A percentile compares a stretch with the other conserved stretches of the same genome.
These are phyloP conservation scores for Corynorhinus townsendii DNA, from an alignment of 2,113 vertebrate species.

Conservation along the genomic window DNA sequence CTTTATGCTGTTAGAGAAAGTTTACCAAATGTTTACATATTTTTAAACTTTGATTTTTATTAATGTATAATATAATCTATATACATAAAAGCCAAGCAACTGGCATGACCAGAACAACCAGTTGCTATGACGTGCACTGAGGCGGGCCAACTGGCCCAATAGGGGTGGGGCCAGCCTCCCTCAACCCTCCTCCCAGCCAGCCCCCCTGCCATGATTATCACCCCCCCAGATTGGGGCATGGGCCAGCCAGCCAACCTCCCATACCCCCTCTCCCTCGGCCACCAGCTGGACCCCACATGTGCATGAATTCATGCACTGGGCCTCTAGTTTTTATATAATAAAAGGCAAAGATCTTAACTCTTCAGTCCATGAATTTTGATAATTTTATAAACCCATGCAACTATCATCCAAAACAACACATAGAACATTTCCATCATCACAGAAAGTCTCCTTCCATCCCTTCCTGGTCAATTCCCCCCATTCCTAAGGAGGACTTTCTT, in stretches of 20 bases:
- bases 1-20: background rate
- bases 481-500: background rate
- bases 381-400: background rate
- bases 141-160: too few species aligned
- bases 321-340: background rate
- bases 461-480: background rate
- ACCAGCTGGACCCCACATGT: too few species aligned
- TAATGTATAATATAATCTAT: background rate
- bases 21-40: background rate
- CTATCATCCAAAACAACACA: background rate
- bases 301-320: too few species aligned
- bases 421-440: background rate
- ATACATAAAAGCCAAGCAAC: too few species aligned
- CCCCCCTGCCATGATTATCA: too few species aligned
- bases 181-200: too few species aligned
- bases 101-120: too few species aligned
- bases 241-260: too few species aligned
- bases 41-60: constrained; percentile 34
- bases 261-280: too few species aligned
- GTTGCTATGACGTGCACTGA: too few species aligned
- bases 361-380: background rate
- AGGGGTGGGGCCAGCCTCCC: too few species aligned
- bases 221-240: too few species aligned
- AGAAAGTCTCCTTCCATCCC: background rate
- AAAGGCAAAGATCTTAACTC: constrained; percentile 2